These are phyloP conservation scores for Brachionus plicatilis DNA, from an alignment of 1,140 invertebrate genomes.

Conservation along the genomic window DNA sequence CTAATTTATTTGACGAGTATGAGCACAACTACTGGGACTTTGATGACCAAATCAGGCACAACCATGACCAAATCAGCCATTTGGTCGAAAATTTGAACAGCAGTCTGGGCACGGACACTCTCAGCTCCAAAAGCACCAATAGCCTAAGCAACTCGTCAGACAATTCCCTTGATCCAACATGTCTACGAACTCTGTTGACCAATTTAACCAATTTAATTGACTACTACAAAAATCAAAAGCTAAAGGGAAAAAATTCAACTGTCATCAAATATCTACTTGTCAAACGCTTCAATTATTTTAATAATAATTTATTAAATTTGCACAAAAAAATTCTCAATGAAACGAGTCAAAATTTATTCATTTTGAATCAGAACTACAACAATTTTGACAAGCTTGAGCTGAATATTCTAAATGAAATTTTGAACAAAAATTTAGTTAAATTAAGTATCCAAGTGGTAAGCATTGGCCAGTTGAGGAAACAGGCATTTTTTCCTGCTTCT, in stretches of 20 bases:
- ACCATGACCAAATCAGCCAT: not conserved
- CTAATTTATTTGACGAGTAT: constrained; percentile 12
- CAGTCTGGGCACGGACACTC: not conserved
- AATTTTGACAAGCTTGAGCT: not conserved
- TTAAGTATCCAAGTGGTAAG: not conserved
- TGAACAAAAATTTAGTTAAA: constrained; percentile 1
- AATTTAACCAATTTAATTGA: constrained; percentile 12
- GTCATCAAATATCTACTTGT: not conserved
- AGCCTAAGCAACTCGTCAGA: not conserved
- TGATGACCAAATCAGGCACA: not conserved
- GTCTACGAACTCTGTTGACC: not conserved
- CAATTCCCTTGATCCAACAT: constrained; percentile 7
- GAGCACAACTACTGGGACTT: not conserved
- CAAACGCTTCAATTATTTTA: not conserved
- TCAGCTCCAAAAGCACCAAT: not conserved
- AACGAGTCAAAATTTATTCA: not conserved
- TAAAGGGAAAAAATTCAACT: not conserved
- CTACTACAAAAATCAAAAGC: not conserved
- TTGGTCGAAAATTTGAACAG: not conserved
- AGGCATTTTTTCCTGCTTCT: not conserved
- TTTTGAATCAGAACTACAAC: not conserved
- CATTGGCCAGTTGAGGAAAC: not conserved
- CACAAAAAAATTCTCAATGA: not conserved
- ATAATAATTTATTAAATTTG: constrained; percentile 22
- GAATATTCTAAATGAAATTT: not conserved